Evolutionary conservation across 2,797 vertebrate species (phyloP).

Genomic region (Sebastolobus alascanus): DNA sequence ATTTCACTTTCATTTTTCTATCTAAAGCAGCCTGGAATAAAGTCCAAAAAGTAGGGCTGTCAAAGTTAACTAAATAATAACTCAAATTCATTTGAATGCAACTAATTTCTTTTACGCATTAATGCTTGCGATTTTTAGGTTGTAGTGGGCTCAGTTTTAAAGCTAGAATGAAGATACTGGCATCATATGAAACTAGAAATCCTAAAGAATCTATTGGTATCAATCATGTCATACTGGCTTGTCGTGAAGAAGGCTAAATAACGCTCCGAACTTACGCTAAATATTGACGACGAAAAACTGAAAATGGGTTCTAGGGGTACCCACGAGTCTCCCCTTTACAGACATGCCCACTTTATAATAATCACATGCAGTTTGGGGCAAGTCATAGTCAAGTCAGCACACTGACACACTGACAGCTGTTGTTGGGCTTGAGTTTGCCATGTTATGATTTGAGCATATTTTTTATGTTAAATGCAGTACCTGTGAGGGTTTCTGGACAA

Average conservation of each 20-base stretch:
- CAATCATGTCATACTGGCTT: background rate
- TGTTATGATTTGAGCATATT: too few relatives aligned
- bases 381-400: too few relatives aligned
- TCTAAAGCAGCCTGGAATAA: conserved; percentile 24
- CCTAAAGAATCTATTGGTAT: background rate
- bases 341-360: too few relatives aligned
- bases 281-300: background rate
- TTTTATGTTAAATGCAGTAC: too few relatives aligned
- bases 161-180: background rate
- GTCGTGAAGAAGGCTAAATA: fast-evolving
- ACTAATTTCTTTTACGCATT: background rate
- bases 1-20: conserved; percentile 42
- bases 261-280: too few relatives aligned
- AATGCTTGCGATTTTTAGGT: background rate
- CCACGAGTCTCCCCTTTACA: too few relatives aligned
- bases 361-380: too few relatives aligned
- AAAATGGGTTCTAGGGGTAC: too few relatives aligned
- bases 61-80: background rate
- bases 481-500: too few relatives aligned
- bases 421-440: fast-evolving
- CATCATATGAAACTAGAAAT: background rate
- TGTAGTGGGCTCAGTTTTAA: background rate
- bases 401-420: too few relatives aligned
- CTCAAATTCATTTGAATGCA: background rate
- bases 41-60: conserved; percentile 20